A percentile compares a stretch with the other conserved stretches of the same genome.
These are phyloP conservation scores for Apodemia zela DNA, from an alignment of 2,888 invertebrate genomes.

Conservation along the genomic window DNA sequence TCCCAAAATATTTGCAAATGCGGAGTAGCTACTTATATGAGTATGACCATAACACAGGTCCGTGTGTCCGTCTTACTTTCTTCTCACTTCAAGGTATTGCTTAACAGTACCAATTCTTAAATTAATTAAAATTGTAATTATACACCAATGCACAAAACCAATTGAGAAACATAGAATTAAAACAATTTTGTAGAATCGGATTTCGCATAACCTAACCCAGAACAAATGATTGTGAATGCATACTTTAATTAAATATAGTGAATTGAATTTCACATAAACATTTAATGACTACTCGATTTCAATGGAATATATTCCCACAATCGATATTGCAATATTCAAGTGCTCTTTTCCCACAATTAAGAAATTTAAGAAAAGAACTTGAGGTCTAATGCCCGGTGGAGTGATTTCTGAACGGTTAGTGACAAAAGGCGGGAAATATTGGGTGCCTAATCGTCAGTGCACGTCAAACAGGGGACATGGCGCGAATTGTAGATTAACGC, in stretches of 20 bases:
- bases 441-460: constrained; percentile 61
- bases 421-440: constrained; percentile 57
- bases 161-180: constrained; percentile 7
- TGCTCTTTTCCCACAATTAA: constrained; percentile 70
- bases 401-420: constrained; percentile 52
- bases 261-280: constrained; percentile 45
- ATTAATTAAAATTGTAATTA: neutral
- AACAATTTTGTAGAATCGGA: neutral
- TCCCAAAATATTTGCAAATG: too few relatives aligned
- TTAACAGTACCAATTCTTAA: neutral
- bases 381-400: constrained; percentile 46
- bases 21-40: too few relatives aligned
- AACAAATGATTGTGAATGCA: constrained; percentile 24
- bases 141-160: neutral
- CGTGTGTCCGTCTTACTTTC: neutral
- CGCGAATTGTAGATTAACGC: constrained; percentile 59
- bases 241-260: constrained; percentile 46
- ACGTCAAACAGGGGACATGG: constrained; percentile 55
- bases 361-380: constrained; percentile 45
- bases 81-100: neutral
- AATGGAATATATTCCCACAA: constrained; percentile 58
- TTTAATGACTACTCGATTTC: constrained; percentile 41
- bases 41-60: too few relatives aligned
- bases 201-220: constrained; percentile 7
- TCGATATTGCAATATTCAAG: constrained; percentile 54